A percentile compares a stretch with the other conserved stretches of the same genome.
Evolutionary conservation across 2,113 vertebrate genomes (phyloP).

Genomic region (Istiophorus platypterus): DNA sequence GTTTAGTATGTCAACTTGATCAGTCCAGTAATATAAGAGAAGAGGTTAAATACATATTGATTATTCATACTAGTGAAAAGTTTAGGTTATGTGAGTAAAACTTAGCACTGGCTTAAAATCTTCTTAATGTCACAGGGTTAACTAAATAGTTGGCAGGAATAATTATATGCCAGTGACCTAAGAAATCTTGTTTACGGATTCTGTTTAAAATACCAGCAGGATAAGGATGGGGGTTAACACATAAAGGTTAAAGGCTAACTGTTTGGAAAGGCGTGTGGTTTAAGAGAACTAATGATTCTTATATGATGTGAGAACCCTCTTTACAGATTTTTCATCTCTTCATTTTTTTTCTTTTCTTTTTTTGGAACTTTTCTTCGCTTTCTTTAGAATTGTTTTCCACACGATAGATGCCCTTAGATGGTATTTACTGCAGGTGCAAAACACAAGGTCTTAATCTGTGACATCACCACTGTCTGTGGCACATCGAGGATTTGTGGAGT

Average conservation of each 20-base stretch:
- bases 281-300: background rate
- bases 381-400: background rate
- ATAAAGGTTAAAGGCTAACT: constrained; percentile 16
- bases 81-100: background rate
- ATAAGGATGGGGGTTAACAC: background rate
- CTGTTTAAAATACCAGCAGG: constrained; percentile 12
- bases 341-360: background rate
- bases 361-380: no score
- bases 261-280: background rate
- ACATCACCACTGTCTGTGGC: constrained; percentile 84
- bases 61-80: background rate
- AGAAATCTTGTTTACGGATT: background rate
- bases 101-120: background rate
- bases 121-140: constrained; percentile 17
- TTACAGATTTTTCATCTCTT: background rate
- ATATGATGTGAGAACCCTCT: background rate
- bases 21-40: background rate
- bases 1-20: background rate
- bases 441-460: constrained; percentile 76
- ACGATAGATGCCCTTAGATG: background rate
- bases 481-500: constrained; percentile 89
- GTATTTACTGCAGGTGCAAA: constrained; percentile 35
- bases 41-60: background rate
- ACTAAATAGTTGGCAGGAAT: constrained; percentile 18
- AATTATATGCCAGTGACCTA: constrained; percentile 9